A percentile compares a stretch with the other conserved stretches of the same genome.
These are phyloP conservation scores for Rhinolophus sinicus DNA, from an alignment of 2,113 vertebrate species.

Conservation along the genomic window DNA sequence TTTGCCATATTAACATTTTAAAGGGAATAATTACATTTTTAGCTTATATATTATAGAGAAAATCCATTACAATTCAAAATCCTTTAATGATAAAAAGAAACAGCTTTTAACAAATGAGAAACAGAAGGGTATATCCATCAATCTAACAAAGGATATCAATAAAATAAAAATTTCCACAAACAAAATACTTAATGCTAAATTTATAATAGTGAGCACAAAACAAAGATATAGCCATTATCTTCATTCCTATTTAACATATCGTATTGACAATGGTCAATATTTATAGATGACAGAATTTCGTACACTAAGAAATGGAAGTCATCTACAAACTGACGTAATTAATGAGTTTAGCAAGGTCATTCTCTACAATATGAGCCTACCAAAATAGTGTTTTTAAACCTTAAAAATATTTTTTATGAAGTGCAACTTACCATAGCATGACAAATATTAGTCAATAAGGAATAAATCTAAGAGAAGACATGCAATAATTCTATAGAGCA, in stretches of 20 bases:
- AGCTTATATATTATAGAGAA: not conserved
- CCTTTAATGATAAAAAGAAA: not conserved
- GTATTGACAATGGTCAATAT: not conserved
- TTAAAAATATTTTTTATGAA: conserved; percentile 11
- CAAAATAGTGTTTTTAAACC: conserved; percentile 1
- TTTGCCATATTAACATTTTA: not conserved
- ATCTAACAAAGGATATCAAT: not conserved
- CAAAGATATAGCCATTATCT: not conserved
- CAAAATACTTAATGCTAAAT: not conserved
- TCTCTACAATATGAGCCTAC: not conserved
- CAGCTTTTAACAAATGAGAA: not conserved
- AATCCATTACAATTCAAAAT: not conserved
- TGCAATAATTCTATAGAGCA: not conserved
- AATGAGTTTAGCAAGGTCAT: not conserved
- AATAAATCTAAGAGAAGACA: not conserved
- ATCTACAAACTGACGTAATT: not conserved
- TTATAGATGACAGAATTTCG: not conserved
- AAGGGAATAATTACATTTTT: not conserved
- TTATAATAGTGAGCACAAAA: not conserved
- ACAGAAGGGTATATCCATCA: not conserved
- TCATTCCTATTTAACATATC: not conserved
- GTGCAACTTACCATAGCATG: not conserved
- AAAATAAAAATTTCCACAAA: conserved; percentile 17
- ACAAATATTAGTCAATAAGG: not conserved
- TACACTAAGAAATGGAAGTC: conserved; percentile 20